A percentile compares a stretch with the other conserved stretches of the same genome.
These are phyloP conservation scores for Sciurus vulgaris DNA, from an alignment of 2,797 vertebrate genomes.

Conservation along the genomic window DNA sequence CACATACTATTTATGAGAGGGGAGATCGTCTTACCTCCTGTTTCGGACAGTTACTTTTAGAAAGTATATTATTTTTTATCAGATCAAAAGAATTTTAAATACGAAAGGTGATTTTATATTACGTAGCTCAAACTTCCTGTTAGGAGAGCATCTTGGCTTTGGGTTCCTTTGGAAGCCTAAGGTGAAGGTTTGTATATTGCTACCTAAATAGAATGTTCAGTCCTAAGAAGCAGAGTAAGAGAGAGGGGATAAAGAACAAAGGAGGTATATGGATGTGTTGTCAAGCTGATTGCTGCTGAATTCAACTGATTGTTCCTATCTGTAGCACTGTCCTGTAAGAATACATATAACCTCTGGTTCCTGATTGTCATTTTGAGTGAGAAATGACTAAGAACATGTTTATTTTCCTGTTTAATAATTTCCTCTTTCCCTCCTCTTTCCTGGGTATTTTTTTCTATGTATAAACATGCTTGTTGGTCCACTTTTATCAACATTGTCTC, in stretches of 20 bases:
- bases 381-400: neutral
- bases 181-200: neutral
- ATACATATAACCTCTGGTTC: neutral
- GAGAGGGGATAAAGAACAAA: fast-evolving
- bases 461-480: neutral
- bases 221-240: neutral
- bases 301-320: neutral
- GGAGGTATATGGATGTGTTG: fast-evolving
- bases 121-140: neutral
- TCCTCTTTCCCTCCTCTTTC: neutral
- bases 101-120: neutral
- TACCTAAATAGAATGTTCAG: neutral
- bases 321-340: neutral
- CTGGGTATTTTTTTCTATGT: neutral
- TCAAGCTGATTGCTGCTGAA: neutral
- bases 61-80: slow-evolving; percentile 25
- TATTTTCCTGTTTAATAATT: slow-evolving; percentile 5
- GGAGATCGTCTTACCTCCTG: neutral
- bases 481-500: neutral
- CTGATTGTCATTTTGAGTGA: neutral
- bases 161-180: neutral
- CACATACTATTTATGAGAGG: neutral
- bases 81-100: neutral
- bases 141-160: neutral
- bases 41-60: neutral